These are phyloP conservation scores for Leptobrachium ailaonicum DNA, from an alignment of 2,113 vertebrate species.

Conservation along the genomic window DNA sequence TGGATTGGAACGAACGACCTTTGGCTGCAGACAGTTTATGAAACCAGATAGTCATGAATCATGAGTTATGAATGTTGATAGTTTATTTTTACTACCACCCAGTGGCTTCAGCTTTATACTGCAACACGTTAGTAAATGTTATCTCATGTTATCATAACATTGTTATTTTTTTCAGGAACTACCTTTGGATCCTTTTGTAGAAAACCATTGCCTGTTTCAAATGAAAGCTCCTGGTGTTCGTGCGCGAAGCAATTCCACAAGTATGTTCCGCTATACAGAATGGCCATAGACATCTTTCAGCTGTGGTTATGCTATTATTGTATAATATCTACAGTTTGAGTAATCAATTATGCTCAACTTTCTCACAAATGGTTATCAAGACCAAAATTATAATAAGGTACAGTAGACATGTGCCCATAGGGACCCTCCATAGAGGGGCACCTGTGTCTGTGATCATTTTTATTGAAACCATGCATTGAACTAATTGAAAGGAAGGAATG, in stretches of 20 bases:
- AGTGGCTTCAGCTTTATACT: neutral
- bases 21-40: slow-evolving; percentile 29
- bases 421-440: too few species aligned
- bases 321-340: too few species aligned
- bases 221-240: slow-evolving; percentile 65
- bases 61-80: too few species aligned
- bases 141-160: neutral
- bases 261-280: slow-evolving; percentile 64
- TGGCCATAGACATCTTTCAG: too few species aligned
- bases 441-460: too few species aligned
- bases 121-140: neutral
- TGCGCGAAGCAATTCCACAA: slow-evolving; percentile 81
- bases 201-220: slow-evolving; percentile 55
- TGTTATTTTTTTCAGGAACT: slow-evolving; percentile 65
- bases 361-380: too few species aligned
- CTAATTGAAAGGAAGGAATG: too few species aligned
- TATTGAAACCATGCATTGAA: too few species aligned
- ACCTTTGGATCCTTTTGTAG: slow-evolving; percentile 59
- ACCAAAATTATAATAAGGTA: too few species aligned
- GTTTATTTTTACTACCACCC: neutral
- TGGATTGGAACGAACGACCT: slow-evolving; percentile 19
- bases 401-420: too few species aligned
- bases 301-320: too few species aligned
- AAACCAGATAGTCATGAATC: neutral
- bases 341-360: too few species aligned